phyloP scores from a whole-genome alignment of 64 coral and sea anemone genomes.

The Dendronephthya gigantea region DNA sequence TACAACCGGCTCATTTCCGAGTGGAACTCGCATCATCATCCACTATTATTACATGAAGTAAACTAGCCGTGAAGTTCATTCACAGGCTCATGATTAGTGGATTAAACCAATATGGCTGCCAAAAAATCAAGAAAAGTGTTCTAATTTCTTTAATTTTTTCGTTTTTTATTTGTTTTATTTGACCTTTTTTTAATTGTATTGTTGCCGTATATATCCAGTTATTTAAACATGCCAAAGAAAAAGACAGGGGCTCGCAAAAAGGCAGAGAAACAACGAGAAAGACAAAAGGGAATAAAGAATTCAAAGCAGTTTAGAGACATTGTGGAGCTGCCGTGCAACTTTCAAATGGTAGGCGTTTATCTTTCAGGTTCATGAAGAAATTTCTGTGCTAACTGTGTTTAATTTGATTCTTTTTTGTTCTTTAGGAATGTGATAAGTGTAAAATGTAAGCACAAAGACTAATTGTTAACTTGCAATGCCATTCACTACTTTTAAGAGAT shows the following conservation, averaged over 20 bases:
- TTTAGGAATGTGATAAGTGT: conserved; percentile 93
- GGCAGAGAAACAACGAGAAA: conserved; percentile 78
- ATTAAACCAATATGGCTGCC: neutral
- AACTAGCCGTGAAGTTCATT: too few relatives aligned
- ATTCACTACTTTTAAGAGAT: too few relatives aligned
- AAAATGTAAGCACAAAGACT: conserved; percentile 53
- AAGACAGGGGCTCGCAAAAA: conserved; percentile 97
- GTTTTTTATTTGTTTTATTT: neutral
- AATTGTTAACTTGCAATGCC: neutral
- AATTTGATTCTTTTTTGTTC: conserved; percentile 9
- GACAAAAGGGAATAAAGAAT: conserved; percentile 59
- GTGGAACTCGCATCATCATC: too few relatives aligned
- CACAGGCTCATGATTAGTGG: too few relatives aligned
- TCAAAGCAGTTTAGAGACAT: conserved; percentile 35
- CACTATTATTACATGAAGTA: too few relatives aligned
- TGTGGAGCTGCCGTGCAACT: conserved; percentile 63
- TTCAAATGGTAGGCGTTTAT: conserved; percentile 44
- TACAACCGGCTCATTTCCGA: too few relatives aligned
- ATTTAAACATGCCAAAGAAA: conserved; percentile 78
- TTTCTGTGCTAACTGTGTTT: neutral
- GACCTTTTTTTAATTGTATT: neutral
- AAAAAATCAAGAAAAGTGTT: neutral
- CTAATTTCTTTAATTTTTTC: neutral
- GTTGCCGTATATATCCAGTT: neutral
- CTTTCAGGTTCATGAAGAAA: neutral